Conservation (phyloP, 2,888 invertebrate genomes). For the Petrolisthes cinctipes region DNA sequence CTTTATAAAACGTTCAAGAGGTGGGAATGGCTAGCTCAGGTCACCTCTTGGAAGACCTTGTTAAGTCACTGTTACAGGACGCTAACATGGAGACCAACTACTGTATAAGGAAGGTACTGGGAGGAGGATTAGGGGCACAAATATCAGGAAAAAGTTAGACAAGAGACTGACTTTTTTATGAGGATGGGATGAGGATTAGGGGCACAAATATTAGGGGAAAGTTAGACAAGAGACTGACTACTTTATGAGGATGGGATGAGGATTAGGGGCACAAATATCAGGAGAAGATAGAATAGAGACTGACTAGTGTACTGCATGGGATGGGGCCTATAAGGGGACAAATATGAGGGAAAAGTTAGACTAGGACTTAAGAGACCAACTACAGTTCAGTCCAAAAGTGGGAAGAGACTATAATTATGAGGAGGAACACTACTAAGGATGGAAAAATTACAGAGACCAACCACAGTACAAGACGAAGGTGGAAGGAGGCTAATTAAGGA, state of each 20-base stretch:
- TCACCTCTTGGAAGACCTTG: background rate
- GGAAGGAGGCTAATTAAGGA: too few species aligned
- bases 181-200: constrained; percentile 8
- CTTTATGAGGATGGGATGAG: background rate
- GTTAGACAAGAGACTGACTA: background rate
- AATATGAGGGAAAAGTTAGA: background rate
- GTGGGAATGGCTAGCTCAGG: background rate
- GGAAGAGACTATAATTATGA: too few species aligned
- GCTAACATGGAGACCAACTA: background rate
- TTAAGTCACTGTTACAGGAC: background rate
- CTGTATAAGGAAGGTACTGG: background rate
- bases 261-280: background rate
- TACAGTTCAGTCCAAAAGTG: too few species aligned
- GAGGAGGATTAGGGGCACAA: constrained; percentile 27
- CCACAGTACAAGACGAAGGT: too few species aligned
- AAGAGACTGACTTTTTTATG: background rate
- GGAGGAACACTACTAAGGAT: too few species aligned
- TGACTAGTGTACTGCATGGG: background rate
- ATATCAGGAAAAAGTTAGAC: background rate
- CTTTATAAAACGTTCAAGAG: background rate
- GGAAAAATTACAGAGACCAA: too few species aligned
- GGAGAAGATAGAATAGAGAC: background rate
- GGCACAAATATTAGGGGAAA: background rate
- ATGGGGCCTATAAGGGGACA: background rate
- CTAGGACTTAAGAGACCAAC: background rate